phyloP scores from a whole-genome alignment of 2,797 vertebrate species.

The Emys orbicularis region DNA sequence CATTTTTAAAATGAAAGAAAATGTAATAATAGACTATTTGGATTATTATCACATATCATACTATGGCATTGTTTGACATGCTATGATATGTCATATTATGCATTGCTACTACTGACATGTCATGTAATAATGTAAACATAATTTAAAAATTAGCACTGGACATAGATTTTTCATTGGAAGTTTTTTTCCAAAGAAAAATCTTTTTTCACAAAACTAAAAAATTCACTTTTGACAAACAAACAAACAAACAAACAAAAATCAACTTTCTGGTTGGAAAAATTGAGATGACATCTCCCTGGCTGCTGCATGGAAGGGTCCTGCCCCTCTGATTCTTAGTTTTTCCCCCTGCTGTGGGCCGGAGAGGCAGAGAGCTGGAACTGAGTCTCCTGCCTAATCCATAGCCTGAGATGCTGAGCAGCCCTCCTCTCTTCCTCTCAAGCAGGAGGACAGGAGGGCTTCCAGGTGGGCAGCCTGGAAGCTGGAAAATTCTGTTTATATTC shows the following conservation, averaged over 20 bases:
- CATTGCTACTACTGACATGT: background rate
- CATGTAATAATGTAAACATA: background rate
- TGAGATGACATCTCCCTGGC: too few species aligned
- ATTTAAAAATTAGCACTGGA: background rate
- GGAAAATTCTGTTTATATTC: background rate
- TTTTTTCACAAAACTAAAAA: background rate
- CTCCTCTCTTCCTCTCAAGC: background rate
- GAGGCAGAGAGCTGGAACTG: background rate
- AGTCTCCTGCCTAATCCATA: background rate
- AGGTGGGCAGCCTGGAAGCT: background rate
- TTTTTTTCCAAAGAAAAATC: background rate
- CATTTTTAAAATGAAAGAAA: background rate
- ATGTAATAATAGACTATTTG: background rate
- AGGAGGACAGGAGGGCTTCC: background rate
- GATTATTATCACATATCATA: background rate
- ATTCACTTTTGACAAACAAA: background rate
- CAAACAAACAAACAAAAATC: too few species aligned
- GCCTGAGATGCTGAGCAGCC: background rate
- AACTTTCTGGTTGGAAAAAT: background rate
- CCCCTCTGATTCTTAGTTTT: background rate
- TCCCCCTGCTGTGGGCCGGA: background rate
- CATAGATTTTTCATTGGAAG: background rate
- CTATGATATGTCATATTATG: background rate
- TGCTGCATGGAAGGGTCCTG: background rate
- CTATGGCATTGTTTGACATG: background rate